Percentiles rank a stretch among this genome's conserved stretches.
Conservation (phyloP, 2,888 invertebrate species). For the Ochropleura leucogaster region DNA sequence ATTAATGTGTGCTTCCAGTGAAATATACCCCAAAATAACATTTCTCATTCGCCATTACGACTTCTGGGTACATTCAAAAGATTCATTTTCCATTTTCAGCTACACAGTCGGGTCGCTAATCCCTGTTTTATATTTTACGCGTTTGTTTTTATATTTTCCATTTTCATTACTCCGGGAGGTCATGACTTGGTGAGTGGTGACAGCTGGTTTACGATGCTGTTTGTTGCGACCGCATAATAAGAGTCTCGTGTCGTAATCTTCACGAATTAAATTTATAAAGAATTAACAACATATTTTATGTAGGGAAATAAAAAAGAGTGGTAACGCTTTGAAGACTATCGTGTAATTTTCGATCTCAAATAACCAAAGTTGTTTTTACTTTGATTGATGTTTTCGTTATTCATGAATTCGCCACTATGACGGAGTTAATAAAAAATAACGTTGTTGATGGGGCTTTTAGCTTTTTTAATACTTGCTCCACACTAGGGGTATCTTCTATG, state of each 20-base stretch:
- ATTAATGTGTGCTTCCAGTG: slow-evolving; percentile 13
- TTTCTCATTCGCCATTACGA: slow-evolving; percentile 29
- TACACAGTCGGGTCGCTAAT: slow-evolving; percentile 63
- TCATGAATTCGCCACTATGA: neutral
- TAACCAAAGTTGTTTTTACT: neutral
- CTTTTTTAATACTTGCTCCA: too few species aligned
- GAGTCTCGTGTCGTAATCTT: slow-evolving; percentile 68
- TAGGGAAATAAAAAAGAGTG: slow-evolving; percentile 48
- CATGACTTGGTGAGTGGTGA: slow-evolving; percentile 65
- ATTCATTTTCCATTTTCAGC: slow-evolving; percentile 56
- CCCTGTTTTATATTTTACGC: slow-evolving; percentile 73
- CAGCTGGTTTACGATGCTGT: slow-evolving; percentile 74
- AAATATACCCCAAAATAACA: slow-evolving; percentile 20
- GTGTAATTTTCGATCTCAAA: neutral
- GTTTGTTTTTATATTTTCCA: slow-evolving; percentile 52
- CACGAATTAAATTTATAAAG: slow-evolving; percentile 68
- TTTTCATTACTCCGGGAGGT: slow-evolving; percentile 72
- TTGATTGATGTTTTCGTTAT: neutral
- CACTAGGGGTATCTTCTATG: too few species aligned
- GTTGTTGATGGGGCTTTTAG: neutral
- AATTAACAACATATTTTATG: slow-evolving; percentile 65
- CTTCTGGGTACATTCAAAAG: slow-evolving; percentile 40
- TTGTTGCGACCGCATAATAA: slow-evolving; percentile 71
- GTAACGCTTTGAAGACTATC: slow-evolving; percentile 9
- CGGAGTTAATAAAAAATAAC: neutral